These are phyloP conservation scores for Phycodurus eques DNA, from an alignment of 2,113 vertebrate genomes.

Conservation along the genomic window DNA sequence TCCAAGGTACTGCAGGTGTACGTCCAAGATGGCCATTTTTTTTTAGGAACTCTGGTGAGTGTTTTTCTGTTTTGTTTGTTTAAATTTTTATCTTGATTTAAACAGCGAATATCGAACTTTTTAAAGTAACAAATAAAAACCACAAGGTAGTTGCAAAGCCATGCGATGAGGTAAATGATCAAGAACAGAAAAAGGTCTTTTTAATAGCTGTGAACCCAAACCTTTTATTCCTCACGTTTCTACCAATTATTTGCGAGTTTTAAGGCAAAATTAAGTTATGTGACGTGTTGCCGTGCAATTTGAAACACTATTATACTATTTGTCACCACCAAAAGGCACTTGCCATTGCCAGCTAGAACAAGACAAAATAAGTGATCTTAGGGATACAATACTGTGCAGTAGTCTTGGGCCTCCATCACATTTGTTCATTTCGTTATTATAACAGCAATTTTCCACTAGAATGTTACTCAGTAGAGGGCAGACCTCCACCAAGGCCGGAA, in stretches of 20 bases:
- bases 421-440: neutral
- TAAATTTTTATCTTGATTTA: neutral
- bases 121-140: conserved; percentile 7
- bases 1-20: conserved; percentile 3
- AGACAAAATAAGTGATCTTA: neutral
- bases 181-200: neutral
- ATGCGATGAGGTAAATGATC: neutral
- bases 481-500: neutral
- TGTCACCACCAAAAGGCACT: conserved; percentile 70
- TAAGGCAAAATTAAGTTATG: conserved; percentile 36
- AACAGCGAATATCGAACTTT: neutral
- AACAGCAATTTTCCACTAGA: neutral
- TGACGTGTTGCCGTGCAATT: neutral
- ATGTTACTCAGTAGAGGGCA: too few relatives aligned
- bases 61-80: neutral
- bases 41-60: neutral
- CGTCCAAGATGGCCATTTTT: neutral
- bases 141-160: neutral
- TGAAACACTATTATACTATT: neutral
- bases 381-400: conserved; percentile 18
- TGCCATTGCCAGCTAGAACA: conserved; percentile 54
- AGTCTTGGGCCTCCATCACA: neutral
- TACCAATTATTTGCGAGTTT: neutral
- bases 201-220: neutral
- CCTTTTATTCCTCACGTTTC: neutral